Evolutionary conservation across 2,888 invertebrate genomes (phyloP), one percentile per base, ranked within the genome.

Genomic region (Coenonympha glycerion): DNA sequence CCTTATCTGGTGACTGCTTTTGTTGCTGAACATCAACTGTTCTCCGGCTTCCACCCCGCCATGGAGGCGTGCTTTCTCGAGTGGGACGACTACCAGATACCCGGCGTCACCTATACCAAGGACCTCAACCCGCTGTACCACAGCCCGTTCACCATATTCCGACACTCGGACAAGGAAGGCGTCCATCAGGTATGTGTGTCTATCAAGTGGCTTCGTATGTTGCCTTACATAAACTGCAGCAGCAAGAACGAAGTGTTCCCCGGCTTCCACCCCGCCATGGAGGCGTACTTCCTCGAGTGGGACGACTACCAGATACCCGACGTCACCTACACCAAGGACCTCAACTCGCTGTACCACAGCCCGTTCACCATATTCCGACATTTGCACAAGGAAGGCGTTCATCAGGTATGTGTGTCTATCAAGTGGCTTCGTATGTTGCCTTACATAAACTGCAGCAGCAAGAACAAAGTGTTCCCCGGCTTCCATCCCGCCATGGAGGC

Each of bases 401-500:
- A 91, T 75, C 90, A 90, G 87, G 90, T 91, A 40, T 44, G 70
- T 70, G 6, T 87, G n/a, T n/a, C n/a, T n/a, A n/a, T n/a, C n/a
- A n/a, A n/a, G n/a, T n/a, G n/a, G n/a, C n/a, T n/a, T n/a, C n/a
- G n/a, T n/a, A n/a, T n/a, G n/a, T n/a, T n/a, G n/a, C n/a, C n/a
- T n/a, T n/a, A n/a, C n/a, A n/a, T n/a, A n/a, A n/a, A n/a, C n/a
- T n/a, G n/a, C n/a, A n/a, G n/a, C 59, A 85, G 84, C 55, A 97
- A 98, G 72, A 91, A 95, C 51, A 97, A 98, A 71, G 92, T 96
- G 37, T 99, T 99, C 79, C 93, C 97, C 16, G 99, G 99, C 0
- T 99, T 99, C 82, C 96, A 97, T 68, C 95, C 98, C 2, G 98
- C 99, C 0, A 93, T 99, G 71, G 98, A 98, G 78, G 98, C 98